Percentiles rank a stretch among this genome's conserved stretches.
Evolutionary conservation across 2,888 invertebrate genomes (phyloP).

Genomic region (Carterocephalus palaemon): DNA sequence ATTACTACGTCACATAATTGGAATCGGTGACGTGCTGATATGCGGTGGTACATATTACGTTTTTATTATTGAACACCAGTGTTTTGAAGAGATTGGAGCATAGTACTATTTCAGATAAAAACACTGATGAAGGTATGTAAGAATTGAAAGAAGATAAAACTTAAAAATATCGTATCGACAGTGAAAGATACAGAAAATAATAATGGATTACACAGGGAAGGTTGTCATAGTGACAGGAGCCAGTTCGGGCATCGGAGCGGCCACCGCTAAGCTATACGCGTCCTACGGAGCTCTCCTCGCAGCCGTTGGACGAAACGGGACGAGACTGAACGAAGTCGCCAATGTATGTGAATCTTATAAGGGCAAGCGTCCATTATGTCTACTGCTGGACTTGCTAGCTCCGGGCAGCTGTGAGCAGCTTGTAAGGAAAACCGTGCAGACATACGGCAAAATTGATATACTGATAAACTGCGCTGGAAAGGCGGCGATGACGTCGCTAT

Average conservation of each 20-base stretch:
- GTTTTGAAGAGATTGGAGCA: too few species aligned
- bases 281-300: conserved; percentile 45
- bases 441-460: conserved; percentile 47
- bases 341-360: conserved; percentile 41
- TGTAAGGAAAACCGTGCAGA: conserved; percentile 47
- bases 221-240: conserved; percentile 55
- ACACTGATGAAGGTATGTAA: too few species aligned
- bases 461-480: conserved; percentile 56
- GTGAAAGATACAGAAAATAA: neutral
- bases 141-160: neutral
- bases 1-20: neutral
- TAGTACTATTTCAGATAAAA: too few species aligned
- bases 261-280: conserved; percentile 53
- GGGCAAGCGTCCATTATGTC: conserved; percentile 44
- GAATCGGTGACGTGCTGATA: too few species aligned
- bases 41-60: too few species aligned
- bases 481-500: conserved; percentile 45
- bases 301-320: conserved; percentile 51
- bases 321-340: conserved; percentile 44
- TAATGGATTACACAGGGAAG: conserved; percentile 50
- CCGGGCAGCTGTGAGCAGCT: conserved; percentile 50
- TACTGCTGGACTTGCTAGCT: conserved; percentile 46
- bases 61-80: too few species aligned
- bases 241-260: conserved; percentile 59
- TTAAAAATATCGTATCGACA: neutral